A percentile compares a stretch with the other conserved stretches of the same genome.
Conservation (phyloP, 2,113 vertebrate species). For the Pseudorhombus dupliciocellatus region DNA sequence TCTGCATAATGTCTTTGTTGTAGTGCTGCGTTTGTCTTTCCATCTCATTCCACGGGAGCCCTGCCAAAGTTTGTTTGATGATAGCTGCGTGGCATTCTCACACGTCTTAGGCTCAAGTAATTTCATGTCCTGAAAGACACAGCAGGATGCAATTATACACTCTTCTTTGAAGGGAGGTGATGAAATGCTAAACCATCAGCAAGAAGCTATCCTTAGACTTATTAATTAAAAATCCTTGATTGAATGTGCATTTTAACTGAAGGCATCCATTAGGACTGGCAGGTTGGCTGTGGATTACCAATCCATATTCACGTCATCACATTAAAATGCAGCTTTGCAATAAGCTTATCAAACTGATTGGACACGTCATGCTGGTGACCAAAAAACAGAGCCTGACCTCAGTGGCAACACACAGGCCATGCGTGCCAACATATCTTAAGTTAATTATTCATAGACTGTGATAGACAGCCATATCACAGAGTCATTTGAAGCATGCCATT, state of each 20-base stretch:
- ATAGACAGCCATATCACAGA: neutral
- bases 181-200: neutral
- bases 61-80: slow-evolving; percentile 1
- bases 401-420: neutral
- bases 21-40: neutral
- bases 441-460: neutral
- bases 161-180: neutral
- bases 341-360: slow-evolving; percentile 7
- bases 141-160: neutral
- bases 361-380: neutral
- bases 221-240: slow-evolving; percentile 12
- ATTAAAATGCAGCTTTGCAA: slow-evolving; percentile 6
- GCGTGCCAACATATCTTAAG: neutral
- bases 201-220: neutral
- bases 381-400: neutral
- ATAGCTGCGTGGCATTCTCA: neutral
- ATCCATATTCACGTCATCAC: neutral
- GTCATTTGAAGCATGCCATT: neutral
- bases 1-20: slow-evolving; percentile 15
- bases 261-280: neutral
- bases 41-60: neutral
- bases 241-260: slow-evolving; percentile 2
- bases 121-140: slow-evolving; percentile 3
- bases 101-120: neutral
- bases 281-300: neutral